Evolutionary conservation across 2,113 vertebrate species (phyloP).

Genomic region (Misgurnus mizolepis): DNA sequence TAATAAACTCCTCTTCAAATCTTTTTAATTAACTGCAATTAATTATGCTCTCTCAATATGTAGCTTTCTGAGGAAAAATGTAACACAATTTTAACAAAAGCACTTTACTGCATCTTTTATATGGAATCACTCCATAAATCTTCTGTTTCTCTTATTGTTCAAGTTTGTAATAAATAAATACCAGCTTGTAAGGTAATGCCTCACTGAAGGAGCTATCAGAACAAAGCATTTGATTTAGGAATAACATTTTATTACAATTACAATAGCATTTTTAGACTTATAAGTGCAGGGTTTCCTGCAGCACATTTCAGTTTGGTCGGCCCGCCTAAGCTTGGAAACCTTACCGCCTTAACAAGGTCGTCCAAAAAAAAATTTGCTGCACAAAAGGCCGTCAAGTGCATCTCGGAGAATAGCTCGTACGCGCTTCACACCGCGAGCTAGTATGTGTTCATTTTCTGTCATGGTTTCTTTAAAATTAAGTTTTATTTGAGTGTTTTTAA

Average conservation of each 20-base stretch:
- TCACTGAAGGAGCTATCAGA: conserved; percentile 54
- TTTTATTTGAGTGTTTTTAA: too few relatives aligned
- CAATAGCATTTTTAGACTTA: conserved; percentile 41
- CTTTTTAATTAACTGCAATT: conserved; percentile 62
- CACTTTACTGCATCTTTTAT: conserved; percentile 23
- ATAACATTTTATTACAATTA: conserved; percentile 56
- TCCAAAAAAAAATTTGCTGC: too few relatives aligned
- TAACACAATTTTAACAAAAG: conserved; percentile 12
- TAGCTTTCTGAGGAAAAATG: conserved; percentile 14
- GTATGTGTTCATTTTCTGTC: too few relatives aligned
- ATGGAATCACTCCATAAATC: conserved; percentile 9
- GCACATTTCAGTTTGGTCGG: too few relatives aligned
- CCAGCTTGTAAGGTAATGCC: conserved; percentile 51
- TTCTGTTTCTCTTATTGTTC: conserved; percentile 29
- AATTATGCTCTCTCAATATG: conserved; percentile 61
- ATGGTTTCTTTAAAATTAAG: too few relatives aligned
- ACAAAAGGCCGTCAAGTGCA: too few relatives aligned
- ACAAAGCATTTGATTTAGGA: conserved; percentile 60
- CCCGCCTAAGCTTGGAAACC: too few relatives aligned
- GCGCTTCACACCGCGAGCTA: too few relatives aligned
- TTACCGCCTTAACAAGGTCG: too few relatives aligned
- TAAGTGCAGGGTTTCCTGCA: conserved; percentile 7
- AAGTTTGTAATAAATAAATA: conserved; percentile 42
- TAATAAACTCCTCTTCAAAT: conserved; percentile 26
- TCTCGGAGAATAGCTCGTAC: too few relatives aligned